Base-by-base conservation (phyloP, 1,140 invertebrate genomes). In the Plectrocnemia conspersa region DNA sequence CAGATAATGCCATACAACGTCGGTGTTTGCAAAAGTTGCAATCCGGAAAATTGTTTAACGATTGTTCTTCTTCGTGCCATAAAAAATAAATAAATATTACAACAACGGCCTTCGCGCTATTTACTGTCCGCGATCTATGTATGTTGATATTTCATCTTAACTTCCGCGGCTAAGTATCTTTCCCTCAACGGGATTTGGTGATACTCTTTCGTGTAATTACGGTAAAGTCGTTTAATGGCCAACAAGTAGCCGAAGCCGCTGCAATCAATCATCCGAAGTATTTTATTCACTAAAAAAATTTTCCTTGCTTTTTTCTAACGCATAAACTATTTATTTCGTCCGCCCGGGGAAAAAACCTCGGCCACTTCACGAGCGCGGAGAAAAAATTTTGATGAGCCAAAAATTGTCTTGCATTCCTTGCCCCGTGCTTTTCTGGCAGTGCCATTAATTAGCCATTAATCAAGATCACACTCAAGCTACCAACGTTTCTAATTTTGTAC, bases 401-500 rank as follows among this genome's bases (percentile, higher is more conserved):
- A 54, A 54, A 44, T 45, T 36, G 41, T 45, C 22, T 45, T 36
- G 38, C 52, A 54, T 54, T 54, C 52, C 42, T 13, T 11, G 33
- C 4, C 25, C 13, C 13, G 47, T 21, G 52, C 35, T 44, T 54
- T 54, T 44, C 22, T 16, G 15, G 25, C 40, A 27, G 24, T 36
- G 36, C 52, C 52, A 54, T 54, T 54, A 54, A 54, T 54, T 54
- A 54, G 52, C 15, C 52, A 54, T 54, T 45, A 54, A 54, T 54
- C 52, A 54, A 45, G 40, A 54, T 54, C 52, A 44, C 22, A 54
- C 35, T 29, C 25, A 32, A 22, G 52, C 52, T 54, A 54, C 52
- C 40, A 24, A 21, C 36, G 21, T 36, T 22, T 22, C 21, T 13
- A 19, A 25, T 38, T 50, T 50, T 24, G 32, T 50, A 50, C 29